Conservation (phyloP, 2,888 invertebrate genomes). For the Danaus chrysippus region DNA sequence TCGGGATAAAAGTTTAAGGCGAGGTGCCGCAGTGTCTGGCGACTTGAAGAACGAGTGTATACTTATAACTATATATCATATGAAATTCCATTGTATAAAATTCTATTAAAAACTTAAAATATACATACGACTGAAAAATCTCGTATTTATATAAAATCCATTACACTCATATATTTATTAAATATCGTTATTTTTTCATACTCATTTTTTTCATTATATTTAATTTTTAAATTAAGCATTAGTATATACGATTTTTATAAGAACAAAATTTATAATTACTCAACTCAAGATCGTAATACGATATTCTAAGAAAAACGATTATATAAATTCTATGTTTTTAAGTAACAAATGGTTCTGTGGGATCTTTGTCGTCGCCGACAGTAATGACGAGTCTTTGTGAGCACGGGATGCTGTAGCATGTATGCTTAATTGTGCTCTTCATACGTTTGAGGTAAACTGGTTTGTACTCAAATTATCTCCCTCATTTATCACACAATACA, state of each 20-base stretch:
- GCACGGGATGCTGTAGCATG: slow-evolving; percentile 15
- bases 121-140: too few relatives aligned
- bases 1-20: slow-evolving; percentile 18
- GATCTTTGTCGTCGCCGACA: slow-evolving; percentile 19
- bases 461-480: not conserved
- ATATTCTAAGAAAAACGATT: slow-evolving; percentile 7
- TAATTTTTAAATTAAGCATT: too few relatives aligned
- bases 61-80: not conserved
- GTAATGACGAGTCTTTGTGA: slow-evolving; percentile 20
- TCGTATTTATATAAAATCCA: too few relatives aligned
- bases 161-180: too few relatives aligned
- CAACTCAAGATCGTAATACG: too few relatives aligned
- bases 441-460: not conserved
- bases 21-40: slow-evolving; percentile 24
- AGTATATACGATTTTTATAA: too few relatives aligned
- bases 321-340: slow-evolving; percentile 1
- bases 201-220: too few relatives aligned
- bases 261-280: too few relatives aligned
- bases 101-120: too few relatives aligned
- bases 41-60: not conserved
- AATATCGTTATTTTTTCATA: too few relatives aligned
- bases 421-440: slow-evolving; percentile 3
- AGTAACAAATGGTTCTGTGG: slow-evolving; percentile 17
- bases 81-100: slow-evolving; percentile 3
- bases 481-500: not conserved